These are phyloP conservation scores for Umimayanthus kanabou DNA, from an alignment of 92 coral and sea anemone species.

Conservation along the genomic window DNA sequence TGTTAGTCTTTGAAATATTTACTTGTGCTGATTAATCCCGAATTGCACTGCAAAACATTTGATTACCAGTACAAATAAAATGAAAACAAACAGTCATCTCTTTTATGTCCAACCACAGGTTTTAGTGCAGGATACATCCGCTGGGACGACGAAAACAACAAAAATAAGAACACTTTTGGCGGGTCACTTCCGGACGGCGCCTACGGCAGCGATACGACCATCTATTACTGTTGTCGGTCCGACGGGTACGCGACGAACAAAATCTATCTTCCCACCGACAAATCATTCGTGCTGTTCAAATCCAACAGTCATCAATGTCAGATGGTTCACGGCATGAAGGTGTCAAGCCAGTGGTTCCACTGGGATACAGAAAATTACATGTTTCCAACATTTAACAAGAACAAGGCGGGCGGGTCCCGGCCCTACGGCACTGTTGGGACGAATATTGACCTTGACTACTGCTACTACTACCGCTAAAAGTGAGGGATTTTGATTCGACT, in stretches of 20 bases:
- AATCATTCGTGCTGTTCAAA: conserved; percentile 52
- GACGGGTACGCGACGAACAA: conserved; percentile 54
- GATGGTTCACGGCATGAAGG: conserved; percentile 18
- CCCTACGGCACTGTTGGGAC: not conserved
- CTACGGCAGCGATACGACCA: conserved; percentile 33
- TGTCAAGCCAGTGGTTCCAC: not conserved
- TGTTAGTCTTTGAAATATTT: too few relatives aligned
- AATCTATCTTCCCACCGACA: conserved; percentile 52
- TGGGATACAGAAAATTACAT: conserved; percentile 41
- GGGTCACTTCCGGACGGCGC: conserved; percentile 49
- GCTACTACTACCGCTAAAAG: not conserved
- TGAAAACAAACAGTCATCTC: not conserved
- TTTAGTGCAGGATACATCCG: not conserved
- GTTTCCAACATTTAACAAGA: not conserved
- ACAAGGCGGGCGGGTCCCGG: not conserved
- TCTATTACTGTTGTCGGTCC: conserved; percentile 56
- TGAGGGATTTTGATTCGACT: not conserved
- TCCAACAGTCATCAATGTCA: conserved; percentile 42
- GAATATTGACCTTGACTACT: not conserved
- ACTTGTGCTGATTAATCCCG: too few relatives aligned
- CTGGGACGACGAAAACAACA: conserved; percentile 43
- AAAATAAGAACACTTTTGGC: conserved; percentile 2
- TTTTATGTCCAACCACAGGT: conserved; percentile 21
- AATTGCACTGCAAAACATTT: too few relatives aligned
- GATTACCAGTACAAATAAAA: too few relatives aligned